A percentile compares a stretch with the other conserved stretches of the same genome.
Evolutionary conservation across 2,797 vertebrate species (phyloP).

Genomic region (Ara ararauna): DNA sequence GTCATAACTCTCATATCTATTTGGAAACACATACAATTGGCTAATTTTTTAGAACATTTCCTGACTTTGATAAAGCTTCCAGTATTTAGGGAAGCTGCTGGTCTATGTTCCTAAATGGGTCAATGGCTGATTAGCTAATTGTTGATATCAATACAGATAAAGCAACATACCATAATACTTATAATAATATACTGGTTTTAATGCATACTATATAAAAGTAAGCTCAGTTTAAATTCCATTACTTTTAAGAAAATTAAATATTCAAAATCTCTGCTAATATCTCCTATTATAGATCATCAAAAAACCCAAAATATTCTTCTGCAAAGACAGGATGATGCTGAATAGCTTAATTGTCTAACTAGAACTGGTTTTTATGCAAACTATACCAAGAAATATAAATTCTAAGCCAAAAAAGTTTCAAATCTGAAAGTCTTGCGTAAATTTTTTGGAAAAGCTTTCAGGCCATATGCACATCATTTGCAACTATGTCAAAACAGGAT

Average conservation of each 20-base stretch:
- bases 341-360: background rate
- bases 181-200: background rate
- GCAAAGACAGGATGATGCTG: background rate
- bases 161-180: background rate
- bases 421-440: background rate
- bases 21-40: background rate
- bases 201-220: background rate
- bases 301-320: background rate
- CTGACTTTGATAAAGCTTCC: background rate
- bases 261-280: background rate
- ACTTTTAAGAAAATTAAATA: background rate
- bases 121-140: background rate
- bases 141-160: background rate
- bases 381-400: background rate
- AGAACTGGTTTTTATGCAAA: background rate
- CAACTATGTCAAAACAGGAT: conserved; percentile 26
- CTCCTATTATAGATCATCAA: background rate
- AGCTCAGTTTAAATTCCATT: background rate
- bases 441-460: background rate
- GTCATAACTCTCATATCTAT: background rate
- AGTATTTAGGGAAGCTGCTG: background rate
- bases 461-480: conserved; percentile 2
- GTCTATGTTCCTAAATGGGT: background rate
- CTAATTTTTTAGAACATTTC: background rate
- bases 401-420: background rate